Conservation (phyloP, 2,888 invertebrate genomes). For the Heteropelma amictum region DNA sequence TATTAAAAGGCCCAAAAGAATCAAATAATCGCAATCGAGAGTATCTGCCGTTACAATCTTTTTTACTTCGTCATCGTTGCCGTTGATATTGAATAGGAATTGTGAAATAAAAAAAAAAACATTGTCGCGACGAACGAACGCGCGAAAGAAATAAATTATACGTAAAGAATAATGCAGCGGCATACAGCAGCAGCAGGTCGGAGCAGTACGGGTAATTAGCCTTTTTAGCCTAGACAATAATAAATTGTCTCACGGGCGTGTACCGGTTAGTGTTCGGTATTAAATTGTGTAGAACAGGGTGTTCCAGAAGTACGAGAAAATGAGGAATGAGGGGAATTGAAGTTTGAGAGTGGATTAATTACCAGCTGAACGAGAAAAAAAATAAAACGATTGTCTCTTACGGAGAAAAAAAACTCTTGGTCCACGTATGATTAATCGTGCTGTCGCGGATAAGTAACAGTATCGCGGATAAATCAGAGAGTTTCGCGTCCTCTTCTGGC, state of each 20-base stretch:
- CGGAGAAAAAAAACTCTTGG: slow-evolving; percentile 1
- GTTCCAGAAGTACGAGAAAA: slow-evolving; percentile 44
- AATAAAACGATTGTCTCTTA: not conserved
- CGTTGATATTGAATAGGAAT: slow-evolving; percentile 38
- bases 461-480: too few species aligned
- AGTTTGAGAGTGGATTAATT: slow-evolving; percentile 13
- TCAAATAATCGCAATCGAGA: not conserved
- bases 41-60: not conserved
- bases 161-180: slow-evolving; percentile 42
- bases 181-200: slow-evolving; percentile 71
- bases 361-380: not conserved
- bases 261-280: slow-evolving; percentile 56
- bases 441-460: not conserved
- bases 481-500: slow-evolving; percentile 34
- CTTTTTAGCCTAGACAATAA: slow-evolving; percentile 70
- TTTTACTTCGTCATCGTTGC: slow-evolving; percentile 28
- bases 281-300: slow-evolving; percentile 53
- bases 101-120: not conserved
- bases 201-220: slow-evolving; percentile 76
- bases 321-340: slow-evolving; percentile 25
- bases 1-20: slow-evolving; percentile 21
- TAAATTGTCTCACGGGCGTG: slow-evolving; percentile 68
- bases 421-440: slow-evolving; percentile 10
- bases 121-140: slow-evolving; percentile 8
- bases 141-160: slow-evolving; percentile 47